A percentile compares a stretch with the other conserved stretches of the same genome.
Evolutionary conservation across 2,888 invertebrate species (phyloP).

Genomic region (Philereme vetulata): DNA sequence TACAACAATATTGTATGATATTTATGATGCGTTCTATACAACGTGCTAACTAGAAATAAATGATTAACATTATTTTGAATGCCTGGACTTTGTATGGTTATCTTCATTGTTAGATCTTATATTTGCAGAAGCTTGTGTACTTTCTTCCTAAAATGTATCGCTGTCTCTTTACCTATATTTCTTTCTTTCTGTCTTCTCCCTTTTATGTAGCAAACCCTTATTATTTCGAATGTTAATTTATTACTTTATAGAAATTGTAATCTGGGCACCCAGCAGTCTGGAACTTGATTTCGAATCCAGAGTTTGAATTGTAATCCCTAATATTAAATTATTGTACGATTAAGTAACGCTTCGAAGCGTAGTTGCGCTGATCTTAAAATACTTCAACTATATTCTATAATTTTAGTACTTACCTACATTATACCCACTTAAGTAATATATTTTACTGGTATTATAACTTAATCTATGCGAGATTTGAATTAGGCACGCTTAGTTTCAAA

Average conservation of each 20-base stretch:
- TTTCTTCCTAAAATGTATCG: conserved; percentile 51
- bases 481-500: conserved; percentile 71
- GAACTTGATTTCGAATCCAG: conserved; percentile 71
- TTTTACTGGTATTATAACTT: conserved; percentile 75
- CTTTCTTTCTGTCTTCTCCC: conserved; percentile 12
- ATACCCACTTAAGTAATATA: conserved; percentile 79
- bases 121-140: conserved; percentile 71
- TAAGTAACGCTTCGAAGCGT: conserved; percentile 80
- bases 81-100: conserved; percentile 67
- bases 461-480: conserved; percentile 66
- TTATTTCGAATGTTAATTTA: conserved; percentile 27
- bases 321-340: conserved; percentile 73
- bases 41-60: conserved; percentile 83
- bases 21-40: conserved; percentile 84
- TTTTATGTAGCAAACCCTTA: conserved; percentile 31
- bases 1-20: conserved; percentile 85
- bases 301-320: conserved; percentile 67
- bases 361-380: conserved; percentile 74
- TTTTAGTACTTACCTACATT: conserved; percentile 79
- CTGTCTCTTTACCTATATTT: conserved; percentile 28
- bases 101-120: conserved; percentile 70
- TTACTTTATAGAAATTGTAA: conserved; percentile 26
- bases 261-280: conserved; percentile 66
- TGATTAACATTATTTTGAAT: conserved; percentile 76
- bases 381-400: conserved; percentile 77